Base-by-base conservation (phyloP, 1,140 invertebrate species). In the Plectrocnemia conspersa region DNA sequence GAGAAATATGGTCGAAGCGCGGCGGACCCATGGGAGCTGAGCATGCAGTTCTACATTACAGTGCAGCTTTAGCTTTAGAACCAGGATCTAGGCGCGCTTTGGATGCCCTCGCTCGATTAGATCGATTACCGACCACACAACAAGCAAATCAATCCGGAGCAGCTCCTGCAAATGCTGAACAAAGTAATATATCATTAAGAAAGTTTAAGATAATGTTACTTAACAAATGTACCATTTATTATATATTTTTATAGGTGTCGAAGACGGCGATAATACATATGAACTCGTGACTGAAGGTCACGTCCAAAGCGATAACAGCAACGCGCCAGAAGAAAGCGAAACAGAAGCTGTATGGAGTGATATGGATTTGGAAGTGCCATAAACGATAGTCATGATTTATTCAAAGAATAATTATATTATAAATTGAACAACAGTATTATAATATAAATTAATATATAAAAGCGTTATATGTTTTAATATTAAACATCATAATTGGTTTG, bases 31-130 rank as follows among this genome's bases (percentile, higher is more conserved):
- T 68, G 13, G 82, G 84, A 50, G 77, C 82, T 47, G 80, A 82
- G 41, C 83, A 83, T 62, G 84, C 84, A 32, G 68, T 85, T n/a
- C 78, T 85, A 64, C 83, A 86, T 63, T 86, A 82, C 64, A 77
- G 76, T 40, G 79, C 80, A 58, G 83, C 84, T 33, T 68, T 86
- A 38, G 83, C 80, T 61, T 68, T 85, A 53, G 83, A 85, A 66
- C 82, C 82, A n/a, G 78, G 70, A 42, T 84, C 84, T 63, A 69
- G 75, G 24, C 71, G 77, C 66, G 83, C 82, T 13, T 63, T 78
- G 24, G 82, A 86, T 64, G 83, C 82, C 10, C 78, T 84, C 64
- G 80, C 84, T 63, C 66, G 80, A 46, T 66, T 86, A 13, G 83
- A 85, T 33, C 38, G 53, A 38, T 15, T 44, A 9, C 35, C 49